Base-by-base conservation (phyloP, 2,113 vertebrate species). In the Cryptoleucopteryx plumbea region DNA sequence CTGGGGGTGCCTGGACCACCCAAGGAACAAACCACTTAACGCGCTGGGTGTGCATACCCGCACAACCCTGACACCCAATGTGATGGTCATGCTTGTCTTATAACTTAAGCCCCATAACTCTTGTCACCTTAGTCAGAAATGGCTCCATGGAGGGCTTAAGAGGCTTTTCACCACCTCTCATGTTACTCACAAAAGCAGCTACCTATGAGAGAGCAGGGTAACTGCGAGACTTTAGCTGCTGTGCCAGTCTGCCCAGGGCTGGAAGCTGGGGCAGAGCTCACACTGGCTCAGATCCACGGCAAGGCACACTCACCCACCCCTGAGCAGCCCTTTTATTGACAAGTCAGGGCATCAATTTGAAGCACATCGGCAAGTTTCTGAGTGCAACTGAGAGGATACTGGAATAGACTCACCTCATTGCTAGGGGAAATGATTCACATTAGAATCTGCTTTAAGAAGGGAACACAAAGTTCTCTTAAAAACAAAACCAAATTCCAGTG, bases 21-120 rank as follows among this genome's bases (percentile, higher is more conserved):
- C 45, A 38, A 34, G 16, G 26, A 80, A 67, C 1, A 1, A 65
- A 59, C 11, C 18, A 21, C 10, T 19, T n/a, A 31, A 15, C 4
- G 14, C 1, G 0, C 22, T 18, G 53, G 11, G 9, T 40, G 55
- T 11, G 32, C 7, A 8, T 5, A 40, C 8, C 3, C 0, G 31
- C 62, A 34, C 26, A 42, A 15, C 7, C 27, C 58, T 26, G 16
- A 65, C 47, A 47, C 26, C 45, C n/a, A 61, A 14, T 16, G 4
- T 31, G 48, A 23, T 32, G 10, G 21, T 17, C 62, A 34, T 17
- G 16, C 52, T 61, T 55, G 5, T 48, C 80, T 47, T 42, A 13
- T 4, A 42, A 55, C 11, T 58, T 20, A 53, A 58, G 50, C 10
- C 29, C 16, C 13, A 1, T 36, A 65, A 65, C 4, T 53, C 52